phyloP scores from a whole-genome alignment of 1,140 invertebrate species.

The Zaprionus gabonicus region DNA sequence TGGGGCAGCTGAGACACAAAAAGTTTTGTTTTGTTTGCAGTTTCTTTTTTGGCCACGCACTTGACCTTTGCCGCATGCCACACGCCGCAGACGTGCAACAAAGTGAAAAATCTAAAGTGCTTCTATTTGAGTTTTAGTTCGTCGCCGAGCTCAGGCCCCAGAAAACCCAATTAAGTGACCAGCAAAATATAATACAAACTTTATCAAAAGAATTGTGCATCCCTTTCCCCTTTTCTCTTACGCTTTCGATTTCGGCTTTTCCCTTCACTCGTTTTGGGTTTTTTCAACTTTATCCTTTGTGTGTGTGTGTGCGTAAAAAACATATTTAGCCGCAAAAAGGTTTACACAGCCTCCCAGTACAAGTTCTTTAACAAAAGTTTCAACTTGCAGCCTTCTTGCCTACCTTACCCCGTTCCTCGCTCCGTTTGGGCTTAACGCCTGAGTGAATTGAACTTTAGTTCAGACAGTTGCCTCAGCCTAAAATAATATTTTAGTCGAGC shows the following conservation, averaged over 20 bases:
- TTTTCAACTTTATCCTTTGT: constrained; percentile 32
- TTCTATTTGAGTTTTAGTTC: constrained; percentile 24
- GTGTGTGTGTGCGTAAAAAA: constrained; percentile 9
- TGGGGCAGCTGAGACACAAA: neutral
- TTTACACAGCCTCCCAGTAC: constrained; percentile 17
- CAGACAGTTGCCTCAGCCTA: constrained; percentile 13
- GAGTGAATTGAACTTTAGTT: constrained; percentile 24
- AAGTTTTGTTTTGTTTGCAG: constrained; percentile 18
- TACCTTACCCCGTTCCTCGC: too few relatives aligned
- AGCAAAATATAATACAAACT: constrained; percentile 43
- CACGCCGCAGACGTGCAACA: constrained; percentile 23
- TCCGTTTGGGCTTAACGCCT: neutral
- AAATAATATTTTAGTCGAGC: constrained; percentile 42
- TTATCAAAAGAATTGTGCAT: constrained; percentile 30
- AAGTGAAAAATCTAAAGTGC: constrained; percentile 30
- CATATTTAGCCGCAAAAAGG: constrained; percentile 37
- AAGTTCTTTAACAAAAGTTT: constrained; percentile 27
- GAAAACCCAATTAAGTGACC: constrained; percentile 58
- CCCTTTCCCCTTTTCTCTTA: neutral
- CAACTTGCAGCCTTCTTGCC: neutral
- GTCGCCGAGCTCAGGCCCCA: constrained; percentile 1
- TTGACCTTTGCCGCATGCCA: constrained; percentile 33
- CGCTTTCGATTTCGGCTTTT: neutral
- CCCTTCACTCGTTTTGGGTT: neutral
- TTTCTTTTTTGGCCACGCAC: constrained; percentile 25